Percentiles rank a stretch among this genome's conserved stretches.
Conservation (phyloP, 2,888 invertebrate genomes). For the Epinotia demarniana region DNA sequence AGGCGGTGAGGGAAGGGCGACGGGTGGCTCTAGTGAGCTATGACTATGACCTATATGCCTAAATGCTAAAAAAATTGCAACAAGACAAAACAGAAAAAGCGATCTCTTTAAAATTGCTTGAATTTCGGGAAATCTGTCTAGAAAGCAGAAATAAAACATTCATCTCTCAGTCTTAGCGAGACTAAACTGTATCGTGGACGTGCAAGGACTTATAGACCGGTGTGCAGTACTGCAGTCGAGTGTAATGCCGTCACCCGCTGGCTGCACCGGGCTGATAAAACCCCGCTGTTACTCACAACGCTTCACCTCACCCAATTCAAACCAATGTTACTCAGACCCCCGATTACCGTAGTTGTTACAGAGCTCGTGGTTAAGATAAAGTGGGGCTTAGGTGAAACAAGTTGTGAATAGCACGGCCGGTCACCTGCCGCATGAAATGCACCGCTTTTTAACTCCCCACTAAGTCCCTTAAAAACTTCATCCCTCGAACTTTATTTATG, state of each 20-base stretch:
- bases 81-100: too few species aligned
- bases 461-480: conserved; percentile 81
- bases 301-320: background rate
- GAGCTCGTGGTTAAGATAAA: background rate
- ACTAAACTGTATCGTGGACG: conserved; percentile 17
- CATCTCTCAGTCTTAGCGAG: conserved; percentile 25
- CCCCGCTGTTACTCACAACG: conserved; percentile 45
- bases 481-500: conserved; percentile 79
- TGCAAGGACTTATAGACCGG: conserved; percentile 31
- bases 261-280: conserved; percentile 79
- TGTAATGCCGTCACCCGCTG: conserved; percentile 51
- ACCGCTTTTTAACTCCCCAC: conserved; percentile 82
- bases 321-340: background rate
- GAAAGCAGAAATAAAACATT: conserved; percentile 12
- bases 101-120: background rate
- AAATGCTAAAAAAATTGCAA: too few species aligned
- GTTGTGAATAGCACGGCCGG: conserved; percentile 57
- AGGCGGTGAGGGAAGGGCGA: too few species aligned
- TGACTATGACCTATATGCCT: too few species aligned
- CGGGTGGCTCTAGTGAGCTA: too few species aligned
- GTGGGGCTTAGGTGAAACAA: background rate
- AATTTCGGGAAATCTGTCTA: background rate
- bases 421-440: conserved; percentile 84
- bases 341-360: background rate
- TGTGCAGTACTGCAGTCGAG: conserved; percentile 27